Conservation (phyloP, 2,113 vertebrate species). For the Elgaria multicarinata region DNA sequence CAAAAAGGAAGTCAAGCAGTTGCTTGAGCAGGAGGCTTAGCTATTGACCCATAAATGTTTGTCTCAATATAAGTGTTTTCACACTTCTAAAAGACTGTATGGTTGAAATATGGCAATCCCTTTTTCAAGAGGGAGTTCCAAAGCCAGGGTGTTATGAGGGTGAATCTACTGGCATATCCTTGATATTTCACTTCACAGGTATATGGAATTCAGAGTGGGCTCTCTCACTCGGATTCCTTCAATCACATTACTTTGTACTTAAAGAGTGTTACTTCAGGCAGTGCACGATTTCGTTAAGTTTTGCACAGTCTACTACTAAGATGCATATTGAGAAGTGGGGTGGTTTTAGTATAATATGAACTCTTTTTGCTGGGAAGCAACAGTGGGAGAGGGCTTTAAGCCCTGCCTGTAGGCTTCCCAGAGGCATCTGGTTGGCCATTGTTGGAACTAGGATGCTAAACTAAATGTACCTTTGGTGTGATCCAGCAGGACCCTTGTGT, state of each 20-base stretch:
- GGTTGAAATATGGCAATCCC: not conserved
- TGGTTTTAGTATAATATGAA: not conserved
- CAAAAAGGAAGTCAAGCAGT: not conserved
- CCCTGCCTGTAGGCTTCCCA: not conserved
- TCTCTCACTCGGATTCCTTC: not conserved
- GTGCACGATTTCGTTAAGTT: not conserved
- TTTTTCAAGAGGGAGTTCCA: not conserved
- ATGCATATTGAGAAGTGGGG: not conserved
- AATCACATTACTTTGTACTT: not conserved
- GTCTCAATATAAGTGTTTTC: not conserved
- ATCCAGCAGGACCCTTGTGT: not conserved
- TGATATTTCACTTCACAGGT: not conserved
- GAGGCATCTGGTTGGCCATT: not conserved
- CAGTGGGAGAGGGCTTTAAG: not conserved
- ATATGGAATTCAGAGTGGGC: not conserved
- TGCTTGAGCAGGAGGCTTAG: not conserved
- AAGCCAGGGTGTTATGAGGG: not conserved
- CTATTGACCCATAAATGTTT: not conserved
- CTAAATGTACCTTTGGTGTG: not conserved
- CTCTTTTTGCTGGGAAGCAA: not conserved
- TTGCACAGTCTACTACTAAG: not conserved
- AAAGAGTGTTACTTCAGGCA: not conserved
- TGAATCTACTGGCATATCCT: not conserved
- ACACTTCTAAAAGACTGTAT: not conserved
- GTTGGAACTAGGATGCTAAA: not conserved